A percentile compares a stretch with the other conserved stretches of the same genome.
Conservation (phyloP, 2,888 invertebrate species). For the Drosophila robusta region DNA sequence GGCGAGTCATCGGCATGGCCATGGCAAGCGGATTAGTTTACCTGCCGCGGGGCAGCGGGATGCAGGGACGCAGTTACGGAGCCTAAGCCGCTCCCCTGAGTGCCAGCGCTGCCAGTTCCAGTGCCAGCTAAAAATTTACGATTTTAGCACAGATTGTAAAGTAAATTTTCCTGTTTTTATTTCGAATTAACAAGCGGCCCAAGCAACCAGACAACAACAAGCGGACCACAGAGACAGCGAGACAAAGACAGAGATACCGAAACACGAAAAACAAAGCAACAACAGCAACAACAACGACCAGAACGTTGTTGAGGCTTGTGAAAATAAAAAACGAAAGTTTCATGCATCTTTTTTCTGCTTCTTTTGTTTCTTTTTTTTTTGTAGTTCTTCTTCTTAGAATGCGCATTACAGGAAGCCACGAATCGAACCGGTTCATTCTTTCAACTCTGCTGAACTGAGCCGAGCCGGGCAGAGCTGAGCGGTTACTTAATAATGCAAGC, state of each 20-base stretch:
- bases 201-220: slow-evolving; percentile 40
- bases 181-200: slow-evolving; percentile 78
- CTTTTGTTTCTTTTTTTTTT: slow-evolving; percentile 5
- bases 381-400: slow-evolving; percentile 59
- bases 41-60: slow-evolving; percentile 44
- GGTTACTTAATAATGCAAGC: slow-evolving; percentile 80
- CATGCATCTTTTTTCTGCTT: slow-evolving; percentile 34
- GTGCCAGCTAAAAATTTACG: slow-evolving; percentile 75
- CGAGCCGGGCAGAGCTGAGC: slow-evolving; percentile 27
- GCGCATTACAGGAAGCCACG: slow-evolving; percentile 69
- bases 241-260: slow-evolving; percentile 1
- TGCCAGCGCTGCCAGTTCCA: slow-evolving; percentile 23
- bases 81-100: slow-evolving; percentile 59
- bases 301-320: slow-evolving; percentile 32
- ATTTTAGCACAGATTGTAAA: slow-evolving; percentile 83
- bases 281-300: slow-evolving; percentile 21
- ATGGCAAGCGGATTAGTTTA: slow-evolving; percentile 75
- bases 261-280: slow-evolving; percentile 12
- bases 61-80: background rate
- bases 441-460: slow-evolving; percentile 27
- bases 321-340: slow-evolving; percentile 77
- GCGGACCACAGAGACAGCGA: slow-evolving; percentile 8
- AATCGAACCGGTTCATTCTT: slow-evolving; percentile 61
- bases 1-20: slow-evolving; percentile 72
- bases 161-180: slow-evolving; percentile 82